Base-by-base conservation (phyloP, 2,113 vertebrate species). In the Gymnorhina tibicen region DNA sequence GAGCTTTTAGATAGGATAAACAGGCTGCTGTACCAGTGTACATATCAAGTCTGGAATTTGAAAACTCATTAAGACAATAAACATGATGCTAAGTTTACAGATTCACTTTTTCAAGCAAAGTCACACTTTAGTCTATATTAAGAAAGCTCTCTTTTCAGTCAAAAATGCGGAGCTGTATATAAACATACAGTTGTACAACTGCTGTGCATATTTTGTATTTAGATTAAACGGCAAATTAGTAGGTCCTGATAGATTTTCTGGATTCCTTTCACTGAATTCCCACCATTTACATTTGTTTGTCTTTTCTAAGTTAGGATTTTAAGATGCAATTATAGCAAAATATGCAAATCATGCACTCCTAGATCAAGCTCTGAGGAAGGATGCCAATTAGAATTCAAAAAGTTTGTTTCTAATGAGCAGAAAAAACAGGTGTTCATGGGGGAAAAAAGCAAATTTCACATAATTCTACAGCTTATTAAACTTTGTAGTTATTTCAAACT, bases 21-120 rank as follows among this genome's bases (percentile, higher is more conserved):
- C 87, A 96, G 90, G 63, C 35, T 59, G 19, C 75, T 63, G 39
- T 23, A 60, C 76, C 85, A 93, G 79, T 75, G 70, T 84, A 73
- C 72, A 80, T 90, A 88, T 44, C 35, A 59, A 77, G 72, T 33
- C 75, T 90, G 75, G 83, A 94, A 96, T 96, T 0, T 88, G 72
- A 94, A 93, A 93, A 95, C 78, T 86, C 85, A 93, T 93, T 96
- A 91, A 96, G 90, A 91, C 82, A 96, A 94, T 95, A 95, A 96
- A 95, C 78, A 95, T 37, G 64, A 94, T 64, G 59, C 56, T 93
- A 85, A 87, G 85, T 96, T 94, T 95, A 90, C 59, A 91, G 85
- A 96, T 93, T 73, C 70, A 88, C 79, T 95, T 96, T 90, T 96
- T 82, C 56, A 93, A 92, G 82, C 4, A 26, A 89, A 96, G 80